Evolutionary conservation across 37 sponge, comb jelly and placozoan species (phyloP), one percentile per base, ranked within the genome.

Genomic region (Aphrocallistes beatrix): DNA sequence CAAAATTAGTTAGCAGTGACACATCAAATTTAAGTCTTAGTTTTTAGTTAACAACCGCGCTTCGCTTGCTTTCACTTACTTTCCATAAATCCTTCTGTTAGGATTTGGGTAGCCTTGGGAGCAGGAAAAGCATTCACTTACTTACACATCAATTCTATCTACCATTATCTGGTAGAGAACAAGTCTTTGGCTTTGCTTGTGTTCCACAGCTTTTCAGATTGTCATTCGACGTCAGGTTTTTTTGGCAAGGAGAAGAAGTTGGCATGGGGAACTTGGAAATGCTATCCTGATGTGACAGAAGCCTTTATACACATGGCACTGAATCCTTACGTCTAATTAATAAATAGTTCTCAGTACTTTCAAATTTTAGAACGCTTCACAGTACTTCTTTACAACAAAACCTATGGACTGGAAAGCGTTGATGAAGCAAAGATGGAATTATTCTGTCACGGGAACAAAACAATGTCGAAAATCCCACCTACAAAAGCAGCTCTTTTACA

Each of bases 221-320:
- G 84, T 83, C 40, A 83, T 83, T 21, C 84, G 10, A 83, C 84
- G 1, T 83, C 21, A 38, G 84, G 47, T 39, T 83, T 38, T 39
- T 39, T 83, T 37, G 84, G 84, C 1, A 39, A 39, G 39, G 84
- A 42, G 28, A 83, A 83, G 47, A 82, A 82, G 83, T 82, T 82
- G 37, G 83, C 83, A 36, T 82, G 37, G 83, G 83, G 13, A 13
- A 13, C 45, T 42, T 42, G 45, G 45, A 42, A 42, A 13, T 42
- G 45, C 13, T 42, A 42, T 42, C 13, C 45, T 42, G 6, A 16
- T 16, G 45, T 42, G 13, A 42, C 45, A 42, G 13, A 16, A 6
- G 45, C n/a, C 45, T 42, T 42, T 42, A 42, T 13, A 16, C 45
- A 42, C 45, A 42, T 42, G 45, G 45, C 45, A 16, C 45, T 42